phyloP scores from a whole-genome alignment of 1,140 invertebrate genomes.

The Orussus abietinus region DNA sequence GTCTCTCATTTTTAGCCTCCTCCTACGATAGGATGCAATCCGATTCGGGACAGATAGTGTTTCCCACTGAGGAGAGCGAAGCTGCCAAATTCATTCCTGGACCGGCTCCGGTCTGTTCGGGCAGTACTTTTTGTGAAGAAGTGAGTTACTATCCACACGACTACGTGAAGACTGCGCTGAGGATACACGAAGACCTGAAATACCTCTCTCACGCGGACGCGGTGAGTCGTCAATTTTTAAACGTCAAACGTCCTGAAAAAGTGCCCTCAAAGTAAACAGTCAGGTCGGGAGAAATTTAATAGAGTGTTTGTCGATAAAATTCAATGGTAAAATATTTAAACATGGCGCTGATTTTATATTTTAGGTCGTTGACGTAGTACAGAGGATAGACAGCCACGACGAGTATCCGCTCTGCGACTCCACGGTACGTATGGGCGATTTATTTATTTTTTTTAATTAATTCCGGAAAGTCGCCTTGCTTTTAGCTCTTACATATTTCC shows the following conservation, averaged over 20 bases:
- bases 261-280: no score
- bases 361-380: constrained; percentile 15
- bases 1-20: no score
- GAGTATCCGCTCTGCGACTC: constrained; percentile 24
- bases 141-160: constrained; percentile 27
- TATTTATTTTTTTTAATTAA: no score
- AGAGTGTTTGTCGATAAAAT: no score
- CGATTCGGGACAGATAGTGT: no score
- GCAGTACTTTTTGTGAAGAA: constrained; percentile 25
- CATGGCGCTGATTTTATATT: constrained; percentile 10
- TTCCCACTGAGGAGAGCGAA: constrained; percentile 12
- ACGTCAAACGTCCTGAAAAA: no score
- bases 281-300: no score
- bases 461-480: neutral
- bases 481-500: neutral
- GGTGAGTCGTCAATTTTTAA: constrained; percentile 19
- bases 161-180: constrained; percentile 17
- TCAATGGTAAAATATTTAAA: no score
- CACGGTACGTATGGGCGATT: constrained; percentile 15
- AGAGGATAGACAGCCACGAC: constrained; percentile 20
- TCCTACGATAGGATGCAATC: no score
- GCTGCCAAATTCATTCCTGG: constrained; percentile 1
- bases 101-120: constrained; percentile 11
- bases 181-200: constrained; percentile 16
- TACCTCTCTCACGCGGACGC: constrained; percentile 18